Percentiles rank a stretch among this genome's conserved stretches.
Evolutionary conservation across 2,797 vertebrate species (phyloP).

Genomic region (Fistularia commersonii): DNA sequence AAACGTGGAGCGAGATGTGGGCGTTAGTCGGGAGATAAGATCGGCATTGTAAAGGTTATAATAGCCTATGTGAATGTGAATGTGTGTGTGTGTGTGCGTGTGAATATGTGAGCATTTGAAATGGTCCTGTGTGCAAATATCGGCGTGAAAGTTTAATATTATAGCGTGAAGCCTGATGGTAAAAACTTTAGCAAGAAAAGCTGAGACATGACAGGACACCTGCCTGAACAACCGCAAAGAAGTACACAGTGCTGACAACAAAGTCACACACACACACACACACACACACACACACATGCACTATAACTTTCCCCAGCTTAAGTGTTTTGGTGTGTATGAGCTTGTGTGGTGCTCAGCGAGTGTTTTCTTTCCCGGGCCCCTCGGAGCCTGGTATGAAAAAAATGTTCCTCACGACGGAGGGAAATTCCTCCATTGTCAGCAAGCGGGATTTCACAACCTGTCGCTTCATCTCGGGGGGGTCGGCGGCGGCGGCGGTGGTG

Average conservation of each 20-base stretch:
- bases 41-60: no score
- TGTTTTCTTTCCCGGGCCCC: conserved; percentile 57
- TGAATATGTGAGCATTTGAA: conserved; percentile 11
- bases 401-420: conserved; percentile 59
- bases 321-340: conserved; percentile 42
- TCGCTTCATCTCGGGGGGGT: conserved; percentile 25
- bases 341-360: conserved; percentile 12
- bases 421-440: conserved; percentile 67
- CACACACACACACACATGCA: conserved; percentile 5
- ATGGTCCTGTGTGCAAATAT: no score
- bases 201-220: conserved; percentile 45
- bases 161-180: conserved; percentile 24
- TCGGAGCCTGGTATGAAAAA: conserved; percentile 59
- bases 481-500: no score
- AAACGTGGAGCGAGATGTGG: no score
- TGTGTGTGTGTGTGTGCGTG: conserved; percentile 9
- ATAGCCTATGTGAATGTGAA: no score
- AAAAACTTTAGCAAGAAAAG: conserved; percentile 32
- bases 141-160: conserved; percentile 14
- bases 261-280: conserved; percentile 14
- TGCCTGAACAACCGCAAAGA: conserved; percentile 34
- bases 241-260: conserved; percentile 25
- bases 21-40: no score
- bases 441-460: conserved; percentile 51
- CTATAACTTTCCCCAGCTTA: conserved; percentile 29